Percentiles rank a stretch among this genome's conserved stretches.
Conservation (phyloP, 2,113 vertebrate genomes). For the Pagrus major region DNA sequence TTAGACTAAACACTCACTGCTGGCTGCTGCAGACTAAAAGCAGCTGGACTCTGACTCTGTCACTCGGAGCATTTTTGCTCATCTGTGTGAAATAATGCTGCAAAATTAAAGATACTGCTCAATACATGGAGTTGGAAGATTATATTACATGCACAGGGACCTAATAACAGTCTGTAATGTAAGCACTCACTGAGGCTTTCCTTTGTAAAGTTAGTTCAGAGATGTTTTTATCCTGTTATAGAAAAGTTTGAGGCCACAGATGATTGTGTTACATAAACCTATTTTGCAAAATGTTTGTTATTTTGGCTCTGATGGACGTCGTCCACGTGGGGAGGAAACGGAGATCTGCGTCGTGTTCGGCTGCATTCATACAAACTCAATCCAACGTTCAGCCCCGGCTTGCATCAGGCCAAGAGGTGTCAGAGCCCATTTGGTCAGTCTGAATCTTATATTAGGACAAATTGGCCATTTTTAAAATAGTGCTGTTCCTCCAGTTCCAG, state of each 20-base stretch:
- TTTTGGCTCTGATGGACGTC: neutral
- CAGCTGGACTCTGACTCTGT: neutral
- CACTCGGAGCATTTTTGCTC: neutral
- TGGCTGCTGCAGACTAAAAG: neutral
- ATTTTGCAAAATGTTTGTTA: neutral
- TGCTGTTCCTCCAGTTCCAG: neutral
- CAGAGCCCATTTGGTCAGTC: slow-evolving; percentile 14
- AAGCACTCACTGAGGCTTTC: neutral
- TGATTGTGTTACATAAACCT: neutral
- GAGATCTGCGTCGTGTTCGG: neutral
- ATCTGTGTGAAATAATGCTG: neutral
- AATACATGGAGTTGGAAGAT: neutral
- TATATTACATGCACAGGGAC: neutral
- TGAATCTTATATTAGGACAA: slow-evolving; percentile 13
- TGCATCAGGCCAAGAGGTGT: slow-evolving; percentile 6
- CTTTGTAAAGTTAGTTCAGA: neutral
- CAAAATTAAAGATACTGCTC: neutral
- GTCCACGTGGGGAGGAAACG: neutral
- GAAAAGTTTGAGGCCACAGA: neutral
- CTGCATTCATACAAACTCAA: too few relatives aligned
- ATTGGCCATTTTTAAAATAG: slow-evolving; percentile 9
- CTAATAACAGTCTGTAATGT: neutral
- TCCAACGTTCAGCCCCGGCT: neutral
- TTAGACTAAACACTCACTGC: slow-evolving; percentile 14
- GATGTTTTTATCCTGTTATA: neutral